Conservation (phyloP, 2,113 vertebrate species). For the Lycaon pictus region DNA sequence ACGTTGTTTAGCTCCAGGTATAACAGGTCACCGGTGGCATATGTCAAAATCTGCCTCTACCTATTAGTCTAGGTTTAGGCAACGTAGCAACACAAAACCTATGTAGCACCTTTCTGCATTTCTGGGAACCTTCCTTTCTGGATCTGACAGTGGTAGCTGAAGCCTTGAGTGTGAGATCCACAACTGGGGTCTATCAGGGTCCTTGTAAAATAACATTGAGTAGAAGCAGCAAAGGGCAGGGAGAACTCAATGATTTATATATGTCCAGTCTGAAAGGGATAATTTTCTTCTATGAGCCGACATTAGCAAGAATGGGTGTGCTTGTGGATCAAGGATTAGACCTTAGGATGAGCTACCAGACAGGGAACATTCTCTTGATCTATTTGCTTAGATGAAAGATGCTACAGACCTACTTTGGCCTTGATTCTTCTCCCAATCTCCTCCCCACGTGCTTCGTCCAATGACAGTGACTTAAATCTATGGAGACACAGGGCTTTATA, state of each 20-base stretch:
- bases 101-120: not conserved
- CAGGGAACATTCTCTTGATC: not conserved
- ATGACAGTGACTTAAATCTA: not conserved
- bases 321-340: not conserved
- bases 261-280: not conserved
- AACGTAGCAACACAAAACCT: not conserved
- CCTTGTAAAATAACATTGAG: not conserved
- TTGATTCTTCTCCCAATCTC: not conserved
- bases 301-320: not conserved
- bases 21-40: not conserved
- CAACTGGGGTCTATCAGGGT: not conserved
- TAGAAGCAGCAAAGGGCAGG: not conserved
- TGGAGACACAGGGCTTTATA: fast-evolving
- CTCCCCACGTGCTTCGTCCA: not conserved
- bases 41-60: not conserved
- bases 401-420: not conserved
- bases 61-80: not conserved
- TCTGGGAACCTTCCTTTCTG: not conserved
- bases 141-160: not conserved
- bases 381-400: not conserved
- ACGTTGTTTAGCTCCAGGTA: not conserved
- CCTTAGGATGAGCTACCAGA: not conserved
- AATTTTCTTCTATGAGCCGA: not conserved
- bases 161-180: not conserved
- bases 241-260: not conserved